These are phyloP conservation scores for Hipparchia sbordonii DNA, from an alignment of 2,888 invertebrate genomes.

Conservation along the genomic window DNA sequence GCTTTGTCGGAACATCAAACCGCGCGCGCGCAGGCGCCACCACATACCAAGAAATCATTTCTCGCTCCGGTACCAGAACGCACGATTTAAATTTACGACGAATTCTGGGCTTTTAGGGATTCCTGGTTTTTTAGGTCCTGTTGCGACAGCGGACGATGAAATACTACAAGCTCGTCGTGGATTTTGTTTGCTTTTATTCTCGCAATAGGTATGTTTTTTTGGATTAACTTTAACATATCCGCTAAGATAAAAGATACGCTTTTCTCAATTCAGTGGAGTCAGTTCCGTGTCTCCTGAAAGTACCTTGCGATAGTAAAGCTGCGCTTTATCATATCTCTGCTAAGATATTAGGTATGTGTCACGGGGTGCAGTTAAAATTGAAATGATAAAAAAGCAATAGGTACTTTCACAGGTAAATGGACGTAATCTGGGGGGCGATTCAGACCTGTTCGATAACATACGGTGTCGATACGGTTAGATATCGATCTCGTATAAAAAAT, in stretches of 20 bases:
- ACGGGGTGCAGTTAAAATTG: too few species aligned
- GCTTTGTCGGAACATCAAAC: conserved; percentile 78
- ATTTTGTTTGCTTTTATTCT: neutral
- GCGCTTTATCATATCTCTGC: neutral
- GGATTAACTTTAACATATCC: neutral
- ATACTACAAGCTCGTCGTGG: neutral
- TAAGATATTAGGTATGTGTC: neutral
- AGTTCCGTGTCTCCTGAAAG: neutral
- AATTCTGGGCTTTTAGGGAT: conserved; percentile 36
- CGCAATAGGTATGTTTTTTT: neutral
- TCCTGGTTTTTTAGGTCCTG: conserved; percentile 26
- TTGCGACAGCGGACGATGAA: conserved; percentile 18
- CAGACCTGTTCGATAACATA: too few species aligned
- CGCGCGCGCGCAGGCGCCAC: conserved; percentile 40
- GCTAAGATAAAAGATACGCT: neutral
- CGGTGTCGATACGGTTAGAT: too few species aligned
- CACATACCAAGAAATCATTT: conserved; percentile 48
- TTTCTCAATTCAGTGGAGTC: neutral
- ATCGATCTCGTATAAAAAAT: too few species aligned
- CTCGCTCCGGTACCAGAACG: conserved; percentile 49
- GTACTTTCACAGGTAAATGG: too few species aligned
- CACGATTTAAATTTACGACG: conserved; percentile 43
- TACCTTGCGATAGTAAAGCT: neutral
- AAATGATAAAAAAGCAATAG: too few species aligned
- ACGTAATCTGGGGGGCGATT: too few species aligned